Evolutionary conservation across 2,888 invertebrate species (phyloP).

Genomic region (Erpobdella octoculata): DNA sequence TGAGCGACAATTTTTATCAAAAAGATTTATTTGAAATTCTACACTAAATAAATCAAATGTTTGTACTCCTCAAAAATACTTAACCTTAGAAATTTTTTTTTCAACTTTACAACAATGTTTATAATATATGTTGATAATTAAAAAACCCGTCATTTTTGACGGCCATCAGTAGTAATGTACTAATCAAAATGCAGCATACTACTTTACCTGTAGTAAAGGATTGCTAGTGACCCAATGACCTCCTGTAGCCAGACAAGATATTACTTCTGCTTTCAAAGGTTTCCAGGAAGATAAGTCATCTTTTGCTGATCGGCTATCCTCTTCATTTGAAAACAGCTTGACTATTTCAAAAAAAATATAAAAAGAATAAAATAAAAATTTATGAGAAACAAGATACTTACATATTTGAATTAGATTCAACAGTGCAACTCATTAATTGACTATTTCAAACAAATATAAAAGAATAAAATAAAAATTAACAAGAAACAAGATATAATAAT

Average conservation of each 20-base stretch:
- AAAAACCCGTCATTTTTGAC: background rate
- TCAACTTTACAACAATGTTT: background rate
- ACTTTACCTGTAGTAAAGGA: conserved; percentile 51
- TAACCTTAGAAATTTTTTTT: background rate
- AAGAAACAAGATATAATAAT: too few relatives aligned
- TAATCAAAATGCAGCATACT: too few relatives aligned
- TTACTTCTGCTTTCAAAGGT: conserved; percentile 53
- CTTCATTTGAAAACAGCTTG: conserved; percentile 47
- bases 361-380: background rate
- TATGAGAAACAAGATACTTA: background rate
- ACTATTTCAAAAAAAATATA: conserved; percentile 38
- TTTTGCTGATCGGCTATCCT: conserved; percentile 42
- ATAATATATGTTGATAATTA: background rate
- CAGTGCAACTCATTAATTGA: too few relatives aligned
- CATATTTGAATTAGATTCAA: background rate
- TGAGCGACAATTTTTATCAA: background rate
- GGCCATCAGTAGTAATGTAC: background rate
- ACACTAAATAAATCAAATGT: background rate
- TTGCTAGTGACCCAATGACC: conserved; percentile 55
- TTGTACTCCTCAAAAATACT: background rate
- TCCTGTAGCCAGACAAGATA: conserved; percentile 53
- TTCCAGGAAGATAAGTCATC: conserved; percentile 39
- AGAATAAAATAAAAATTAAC: too few relatives aligned
- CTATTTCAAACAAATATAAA: too few relatives aligned
- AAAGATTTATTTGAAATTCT: background rate